phyloP scores from a whole-genome alignment of 1,140 invertebrate species.

The Drosophila hydei region DNA sequence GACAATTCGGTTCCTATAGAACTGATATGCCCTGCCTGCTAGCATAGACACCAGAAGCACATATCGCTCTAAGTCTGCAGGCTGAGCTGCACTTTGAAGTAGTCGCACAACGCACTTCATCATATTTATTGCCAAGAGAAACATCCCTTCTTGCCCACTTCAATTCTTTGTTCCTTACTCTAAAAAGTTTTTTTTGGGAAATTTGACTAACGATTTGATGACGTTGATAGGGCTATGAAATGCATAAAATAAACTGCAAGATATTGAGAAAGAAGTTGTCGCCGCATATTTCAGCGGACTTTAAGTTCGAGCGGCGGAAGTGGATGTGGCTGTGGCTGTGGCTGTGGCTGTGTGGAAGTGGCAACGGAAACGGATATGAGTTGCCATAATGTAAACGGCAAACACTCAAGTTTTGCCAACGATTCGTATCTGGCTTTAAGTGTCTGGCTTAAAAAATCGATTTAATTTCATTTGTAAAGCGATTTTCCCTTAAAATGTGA shows the following conservation, averaged over 20 bases:
- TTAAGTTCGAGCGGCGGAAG: slow-evolving; percentile 31
- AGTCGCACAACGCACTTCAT: slow-evolving; percentile 63
- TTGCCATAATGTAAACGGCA: slow-evolving; percentile 61
- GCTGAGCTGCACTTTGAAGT: slow-evolving; percentile 45
- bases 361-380: slow-evolving; percentile 65
- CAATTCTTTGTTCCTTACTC: not conserved
- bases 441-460: slow-evolving; percentile 60
- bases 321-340: slow-evolving; percentile 39
- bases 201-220: slow-evolving; percentile 80
- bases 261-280: not conserved
- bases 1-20: not conserved
- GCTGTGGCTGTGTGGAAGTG: no score
- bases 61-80: slow-evolving; percentile 13
- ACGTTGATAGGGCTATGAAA: slow-evolving; percentile 72
- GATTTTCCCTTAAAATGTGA: slow-evolving; percentile 81
- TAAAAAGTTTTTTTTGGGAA: slow-evolving; percentile 45
- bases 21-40: not conserved
- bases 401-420: slow-evolving; percentile 48
- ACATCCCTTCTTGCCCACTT: not conserved
- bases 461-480: slow-evolving; percentile 77
- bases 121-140: slow-evolving; percentile 73
- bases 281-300: slow-evolving; percentile 45
- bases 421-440: slow-evolving; percentile 46
- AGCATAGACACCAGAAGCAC: not conserved
- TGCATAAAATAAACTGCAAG: slow-evolving; percentile 27